Percentiles rank a stretch among this genome's conserved stretches.
These are phyloP conservation scores for Helicolenus hilgendorfi DNA, from an alignment of 2,797 vertebrate genomes.

Conservation along the genomic window DNA sequence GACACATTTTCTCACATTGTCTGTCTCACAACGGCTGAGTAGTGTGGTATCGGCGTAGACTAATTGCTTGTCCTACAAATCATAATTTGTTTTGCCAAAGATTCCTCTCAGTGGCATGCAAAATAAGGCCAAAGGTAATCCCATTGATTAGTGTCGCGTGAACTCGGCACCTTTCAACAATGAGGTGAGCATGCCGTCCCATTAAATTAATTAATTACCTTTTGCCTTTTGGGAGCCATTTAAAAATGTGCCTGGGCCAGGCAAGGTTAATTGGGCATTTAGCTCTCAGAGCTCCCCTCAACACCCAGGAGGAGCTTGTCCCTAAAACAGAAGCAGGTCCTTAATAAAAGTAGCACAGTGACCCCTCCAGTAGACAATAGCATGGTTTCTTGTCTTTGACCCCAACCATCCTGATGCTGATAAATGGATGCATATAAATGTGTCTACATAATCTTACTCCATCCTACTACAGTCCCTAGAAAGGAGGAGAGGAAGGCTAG, in stretches of 20 bases:
- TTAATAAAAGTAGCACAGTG: constrained; percentile 85
- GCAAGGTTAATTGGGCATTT: constrained; percentile 90
- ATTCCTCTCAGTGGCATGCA: constrained; percentile 67
- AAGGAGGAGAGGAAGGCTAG: constrained; percentile 18
- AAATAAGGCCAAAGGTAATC: constrained; percentile 84
- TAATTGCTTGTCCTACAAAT: constrained; percentile 78
- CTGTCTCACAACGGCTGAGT: constrained; percentile 10
- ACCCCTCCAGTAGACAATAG: constrained; percentile 72
- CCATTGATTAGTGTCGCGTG: constrained; percentile 81
- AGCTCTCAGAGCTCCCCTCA: constrained; percentile 76
- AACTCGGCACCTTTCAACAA: constrained; percentile 83
- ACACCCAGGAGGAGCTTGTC: constrained; percentile 83
- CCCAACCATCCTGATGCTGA: constrained; percentile 47
- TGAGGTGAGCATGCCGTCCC: constrained; percentile 79
- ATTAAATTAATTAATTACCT: constrained; percentile 89
- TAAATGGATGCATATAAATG: constrained; percentile 52
- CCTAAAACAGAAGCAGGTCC: constrained; percentile 85
- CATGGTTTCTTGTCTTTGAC: constrained; percentile 66
- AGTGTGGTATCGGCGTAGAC: constrained; percentile 26
- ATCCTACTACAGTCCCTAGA: constrained; percentile 28
- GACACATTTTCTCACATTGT: constrained; percentile 7
- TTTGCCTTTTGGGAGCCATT: constrained; percentile 86
- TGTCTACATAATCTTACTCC: constrained; percentile 36
- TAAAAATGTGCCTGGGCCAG: constrained; percentile 87
- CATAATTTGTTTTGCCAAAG: constrained; percentile 74